Percentiles rank a stretch among this genome's conserved stretches.
These are phyloP conservation scores for Drosophila ficusphila DNA, from an alignment of 1,140 invertebrate species.

Conservation along the genomic window DNA sequence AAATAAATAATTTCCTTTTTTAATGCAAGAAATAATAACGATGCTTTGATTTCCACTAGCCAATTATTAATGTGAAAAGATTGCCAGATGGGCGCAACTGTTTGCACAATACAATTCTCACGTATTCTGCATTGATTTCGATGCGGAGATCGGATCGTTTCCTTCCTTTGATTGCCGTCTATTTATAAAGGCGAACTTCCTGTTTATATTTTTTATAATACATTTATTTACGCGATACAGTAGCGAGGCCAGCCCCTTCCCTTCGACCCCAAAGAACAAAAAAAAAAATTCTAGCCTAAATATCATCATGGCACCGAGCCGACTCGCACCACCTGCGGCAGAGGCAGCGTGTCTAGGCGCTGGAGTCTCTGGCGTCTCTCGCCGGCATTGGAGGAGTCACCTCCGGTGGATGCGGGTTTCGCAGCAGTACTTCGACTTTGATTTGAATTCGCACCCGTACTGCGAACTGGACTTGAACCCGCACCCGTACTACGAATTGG, in stretches of 20 bases:
- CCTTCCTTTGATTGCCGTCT: slow-evolving; percentile 46
- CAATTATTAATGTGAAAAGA: no score
- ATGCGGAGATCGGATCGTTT: slow-evolving; percentile 17
- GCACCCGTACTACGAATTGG: background rate
- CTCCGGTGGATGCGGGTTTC: no score
- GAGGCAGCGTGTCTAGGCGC: slow-evolving; percentile 46
- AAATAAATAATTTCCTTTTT: no score
- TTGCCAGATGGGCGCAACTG: slow-evolving; percentile 4
- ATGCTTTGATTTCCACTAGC: no score
- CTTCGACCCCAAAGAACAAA: background rate
- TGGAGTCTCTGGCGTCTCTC: slow-evolving; percentile 47
- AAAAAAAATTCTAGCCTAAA: no score
- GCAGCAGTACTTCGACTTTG: no score
- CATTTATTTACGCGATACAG: slow-evolving; percentile 55
- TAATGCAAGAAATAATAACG: no score
- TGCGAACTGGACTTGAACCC: background rate
- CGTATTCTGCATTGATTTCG: slow-evolving; percentile 27
- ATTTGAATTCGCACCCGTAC: no score
- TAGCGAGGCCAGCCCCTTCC: slow-evolving; percentile 24
- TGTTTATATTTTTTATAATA: slow-evolving; percentile 64
- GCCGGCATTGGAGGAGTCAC: slow-evolving; percentile 2
- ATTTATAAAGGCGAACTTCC: slow-evolving; percentile 58
- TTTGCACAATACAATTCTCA: slow-evolving; percentile 8
- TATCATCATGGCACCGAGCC: slow-evolving; percentile 39
- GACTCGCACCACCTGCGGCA: slow-evolving; percentile 55